Percentiles rank a stretch among this genome's conserved stretches.
phyloP scores from a whole-genome alignment of 2,797 vertebrate genomes.

The Mus caroli region DNA sequence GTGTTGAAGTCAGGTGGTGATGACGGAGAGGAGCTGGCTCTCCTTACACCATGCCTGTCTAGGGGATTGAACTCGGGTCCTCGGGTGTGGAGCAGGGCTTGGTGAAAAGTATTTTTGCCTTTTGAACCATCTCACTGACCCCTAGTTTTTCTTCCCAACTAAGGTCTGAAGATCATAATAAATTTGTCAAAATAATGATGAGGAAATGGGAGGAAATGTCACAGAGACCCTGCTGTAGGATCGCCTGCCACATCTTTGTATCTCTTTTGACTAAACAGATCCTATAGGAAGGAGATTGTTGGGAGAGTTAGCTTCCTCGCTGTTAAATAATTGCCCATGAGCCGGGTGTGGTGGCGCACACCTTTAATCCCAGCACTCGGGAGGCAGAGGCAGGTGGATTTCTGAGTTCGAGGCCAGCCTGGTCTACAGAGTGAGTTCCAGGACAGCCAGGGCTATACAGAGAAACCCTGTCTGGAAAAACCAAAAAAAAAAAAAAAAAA shows the following conservation, averaged over 20 bases:
- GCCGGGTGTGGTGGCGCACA: too few relatives aligned
- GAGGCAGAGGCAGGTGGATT: too few relatives aligned
- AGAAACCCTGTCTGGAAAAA: too few relatives aligned
- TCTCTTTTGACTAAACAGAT: background rate
- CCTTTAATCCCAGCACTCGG: too few relatives aligned
- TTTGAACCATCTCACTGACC: background rate
- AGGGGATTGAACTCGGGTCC: background rate
- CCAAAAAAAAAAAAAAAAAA: too few relatives aligned
- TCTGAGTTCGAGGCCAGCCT: too few relatives aligned
- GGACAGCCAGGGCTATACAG: too few relatives aligned
- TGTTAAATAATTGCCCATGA: background rate
- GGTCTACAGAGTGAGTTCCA: too few relatives aligned
- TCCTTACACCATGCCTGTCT: background rate
- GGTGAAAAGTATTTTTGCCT: background rate
- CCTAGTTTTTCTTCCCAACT: background rate
- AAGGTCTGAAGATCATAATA: background rate
- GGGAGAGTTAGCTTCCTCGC: background rate
- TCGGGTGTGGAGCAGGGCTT: too few relatives aligned
- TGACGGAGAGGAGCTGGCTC: rapidly evolving
- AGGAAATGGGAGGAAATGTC: background rate
- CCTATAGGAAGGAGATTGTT: background rate
- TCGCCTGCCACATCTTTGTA: background rate
- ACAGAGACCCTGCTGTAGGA: background rate
- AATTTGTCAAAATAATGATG: conserved; percentile 35
- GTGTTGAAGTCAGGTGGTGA: background rate